phyloP scores from a whole-genome alignment of 2,888 invertebrate genomes.

The Caenorhabditis sp. region DNA sequence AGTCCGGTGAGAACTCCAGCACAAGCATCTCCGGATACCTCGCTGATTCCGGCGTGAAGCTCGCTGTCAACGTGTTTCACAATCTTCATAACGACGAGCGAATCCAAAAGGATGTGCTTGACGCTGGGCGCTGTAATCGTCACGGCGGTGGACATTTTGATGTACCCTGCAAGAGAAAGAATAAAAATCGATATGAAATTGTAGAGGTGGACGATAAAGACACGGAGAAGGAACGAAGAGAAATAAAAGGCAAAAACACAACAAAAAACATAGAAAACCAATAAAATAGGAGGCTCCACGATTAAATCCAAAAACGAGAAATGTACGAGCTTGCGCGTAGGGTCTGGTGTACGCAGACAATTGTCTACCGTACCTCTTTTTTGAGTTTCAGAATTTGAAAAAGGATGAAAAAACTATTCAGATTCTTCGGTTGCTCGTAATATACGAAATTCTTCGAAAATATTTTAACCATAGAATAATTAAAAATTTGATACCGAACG shows the following conservation, averaged over 20 bases:
- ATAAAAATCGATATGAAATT: background rate
- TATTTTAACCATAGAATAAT: too few relatives aligned
- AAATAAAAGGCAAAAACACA: background rate
- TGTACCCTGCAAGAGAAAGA: conserved; percentile 21
- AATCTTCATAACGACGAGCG: conserved; percentile 80
- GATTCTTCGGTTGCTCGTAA: too few relatives aligned
- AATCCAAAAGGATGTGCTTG: conserved; percentile 78
- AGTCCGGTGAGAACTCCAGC: conserved; percentile 82
- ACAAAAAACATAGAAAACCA: background rate
- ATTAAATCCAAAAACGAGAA: conserved; percentile 1
- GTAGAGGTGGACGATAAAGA: background rate
- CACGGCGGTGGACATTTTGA: conserved; percentile 49
- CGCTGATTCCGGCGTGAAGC: conserved; percentile 82
- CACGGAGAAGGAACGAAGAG: background rate
- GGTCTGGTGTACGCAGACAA: conserved; percentile 19
- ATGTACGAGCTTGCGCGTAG: conserved; percentile 43
- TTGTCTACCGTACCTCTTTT: conserved; percentile 41
- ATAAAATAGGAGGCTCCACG: conserved; percentile 32
- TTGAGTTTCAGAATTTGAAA: too few relatives aligned
- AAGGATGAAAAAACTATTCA: too few relatives aligned
- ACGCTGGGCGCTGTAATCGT: conserved; percentile 73
- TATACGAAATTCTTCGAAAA: too few relatives aligned
- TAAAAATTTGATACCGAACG: too few relatives aligned
- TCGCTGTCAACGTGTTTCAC: conserved; percentile 83
- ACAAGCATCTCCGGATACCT: conserved; percentile 81